Conservation (phyloP, 2,113 vertebrate species). For the Eurypyga helias region DNA sequence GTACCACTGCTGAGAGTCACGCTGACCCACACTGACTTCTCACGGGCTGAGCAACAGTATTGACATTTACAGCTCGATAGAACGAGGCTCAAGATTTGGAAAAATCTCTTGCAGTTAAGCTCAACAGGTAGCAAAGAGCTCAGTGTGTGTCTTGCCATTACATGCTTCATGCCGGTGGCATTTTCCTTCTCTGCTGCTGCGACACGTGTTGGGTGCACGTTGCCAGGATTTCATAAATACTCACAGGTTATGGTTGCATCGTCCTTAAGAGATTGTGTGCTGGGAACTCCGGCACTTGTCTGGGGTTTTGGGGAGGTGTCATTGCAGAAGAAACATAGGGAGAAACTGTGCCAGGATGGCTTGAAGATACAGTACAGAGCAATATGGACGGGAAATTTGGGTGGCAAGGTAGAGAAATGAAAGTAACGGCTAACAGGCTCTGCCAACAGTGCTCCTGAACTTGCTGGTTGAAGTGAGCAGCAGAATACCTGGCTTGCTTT, state of each 20-base stretch:
- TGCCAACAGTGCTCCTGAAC: neutral
- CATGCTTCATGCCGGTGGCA: neutral
- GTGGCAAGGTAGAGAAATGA: neutral
- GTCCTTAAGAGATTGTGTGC: neutral
- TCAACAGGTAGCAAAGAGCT: neutral
- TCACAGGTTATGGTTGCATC: neutral
- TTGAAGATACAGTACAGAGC: neutral
- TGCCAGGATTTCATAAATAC: neutral
- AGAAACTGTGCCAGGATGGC: neutral
- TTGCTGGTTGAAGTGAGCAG: neutral
- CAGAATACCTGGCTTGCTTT: slow-evolving; percentile 23
- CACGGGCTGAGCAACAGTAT: neutral
- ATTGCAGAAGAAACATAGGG: neutral
- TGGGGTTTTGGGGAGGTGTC: neutral
- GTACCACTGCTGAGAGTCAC: neutral
- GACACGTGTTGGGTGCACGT: neutral
- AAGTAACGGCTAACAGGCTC: neutral
- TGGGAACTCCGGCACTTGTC: neutral
- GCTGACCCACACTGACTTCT: neutral
- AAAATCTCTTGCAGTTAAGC: neutral
- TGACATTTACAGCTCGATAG: neutral
- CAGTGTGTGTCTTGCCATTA: neutral
- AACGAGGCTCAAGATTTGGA: neutral
- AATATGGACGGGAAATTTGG: neutral
- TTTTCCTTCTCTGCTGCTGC: neutral